A percentile compares a stretch with the other conserved stretches of the same genome.
These are phyloP conservation scores for Magallana ariakensis DNA, from an alignment of 1,140 invertebrate genomes.

Conservation along the genomic window DNA sequence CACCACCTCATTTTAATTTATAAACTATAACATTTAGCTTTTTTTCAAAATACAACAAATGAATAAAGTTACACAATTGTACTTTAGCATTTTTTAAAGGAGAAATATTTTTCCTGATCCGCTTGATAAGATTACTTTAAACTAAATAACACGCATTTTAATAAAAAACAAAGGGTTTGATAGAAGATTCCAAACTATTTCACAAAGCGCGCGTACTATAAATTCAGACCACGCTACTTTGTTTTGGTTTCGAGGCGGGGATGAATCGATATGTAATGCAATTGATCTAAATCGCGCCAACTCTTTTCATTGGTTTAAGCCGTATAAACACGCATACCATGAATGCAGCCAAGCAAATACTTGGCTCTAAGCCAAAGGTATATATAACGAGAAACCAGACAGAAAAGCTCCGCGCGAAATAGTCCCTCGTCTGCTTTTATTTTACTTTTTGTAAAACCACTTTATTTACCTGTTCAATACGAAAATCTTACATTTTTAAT, in stretches of 20 bases:
- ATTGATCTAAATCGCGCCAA: slow-evolving; percentile 68
- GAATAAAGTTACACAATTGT: too few relatives aligned
- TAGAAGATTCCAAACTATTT: too few relatives aligned
- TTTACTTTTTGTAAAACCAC: background rate
- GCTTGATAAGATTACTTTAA: too few relatives aligned
- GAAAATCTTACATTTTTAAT: background rate
- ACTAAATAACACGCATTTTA: too few relatives aligned
- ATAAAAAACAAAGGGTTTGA: too few relatives aligned
- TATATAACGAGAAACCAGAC: slow-evolving; percentile 41
- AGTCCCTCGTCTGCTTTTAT: slow-evolving; percentile 65
- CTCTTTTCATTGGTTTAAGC: slow-evolving; percentile 64
- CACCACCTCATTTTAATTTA: too few relatives aligned
- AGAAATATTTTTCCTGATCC: too few relatives aligned
- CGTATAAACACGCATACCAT: slow-evolving; percentile 32
- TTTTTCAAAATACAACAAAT: too few relatives aligned
- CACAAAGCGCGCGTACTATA: too few relatives aligned
- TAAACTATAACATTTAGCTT: too few relatives aligned
- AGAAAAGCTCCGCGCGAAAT: slow-evolving; percentile 54
- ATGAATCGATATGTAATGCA: slow-evolving; percentile 29
- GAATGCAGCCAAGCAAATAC: slow-evolving; percentile 35
- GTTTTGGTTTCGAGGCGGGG: slow-evolving; percentile 57
- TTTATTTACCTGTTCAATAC: too few relatives aligned
- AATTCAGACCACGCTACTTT: slow-evolving; percentile 43
- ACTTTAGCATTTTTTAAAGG: too few relatives aligned
- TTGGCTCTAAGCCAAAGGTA: slow-evolving; percentile 61